phyloP scores from a whole-genome alignment of 1,140 invertebrate genomes.

The Cepaea nemoralis region DNA sequence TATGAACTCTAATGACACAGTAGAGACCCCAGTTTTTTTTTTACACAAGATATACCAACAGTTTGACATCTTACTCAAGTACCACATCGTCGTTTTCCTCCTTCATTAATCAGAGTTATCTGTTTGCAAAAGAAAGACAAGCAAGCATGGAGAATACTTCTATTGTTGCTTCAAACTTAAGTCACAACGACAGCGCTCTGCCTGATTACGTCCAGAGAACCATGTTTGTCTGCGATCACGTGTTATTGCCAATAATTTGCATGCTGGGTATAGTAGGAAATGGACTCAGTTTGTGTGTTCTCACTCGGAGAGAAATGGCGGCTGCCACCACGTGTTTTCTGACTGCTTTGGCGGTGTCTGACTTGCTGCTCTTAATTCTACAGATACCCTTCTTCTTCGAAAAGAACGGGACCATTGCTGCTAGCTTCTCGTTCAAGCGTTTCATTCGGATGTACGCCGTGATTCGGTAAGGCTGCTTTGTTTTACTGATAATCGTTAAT shows the following conservation, averaged over 20 bases:
- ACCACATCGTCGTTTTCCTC: too few relatives aligned
- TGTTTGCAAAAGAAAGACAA: neutral
- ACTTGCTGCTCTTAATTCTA: constrained; percentile 73
- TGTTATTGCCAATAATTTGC: constrained; percentile 82
- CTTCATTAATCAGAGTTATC: too few relatives aligned
- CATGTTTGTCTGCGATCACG: constrained; percentile 38
- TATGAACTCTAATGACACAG: too few relatives aligned
- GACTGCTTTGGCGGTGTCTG: constrained; percentile 89
- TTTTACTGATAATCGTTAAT: neutral
- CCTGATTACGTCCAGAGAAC: constrained; percentile 42
- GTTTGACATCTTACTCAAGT: too few relatives aligned
- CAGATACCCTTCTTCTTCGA: constrained; percentile 49
- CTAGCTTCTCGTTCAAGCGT: constrained; percentile 40
- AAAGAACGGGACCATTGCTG: constrained; percentile 29
- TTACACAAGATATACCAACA: too few relatives aligned
- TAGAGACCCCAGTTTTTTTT: too few relatives aligned
- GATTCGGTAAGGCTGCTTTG: constrained; percentile 44
- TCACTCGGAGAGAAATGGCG: constrained; percentile 87
- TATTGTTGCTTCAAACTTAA: neutral
- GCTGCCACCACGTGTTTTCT: constrained; percentile 93
- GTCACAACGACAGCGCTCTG: neutral
- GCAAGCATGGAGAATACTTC: neutral
- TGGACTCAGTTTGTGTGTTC: constrained; percentile 88
- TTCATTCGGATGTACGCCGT: constrained; percentile 47
- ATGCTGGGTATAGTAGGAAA: constrained; percentile 89